Evolutionary conservation across 37 sponge, comb jelly and placozoan species (phyloP).

Genomic region (Cliona cf. orientalis): DNA sequence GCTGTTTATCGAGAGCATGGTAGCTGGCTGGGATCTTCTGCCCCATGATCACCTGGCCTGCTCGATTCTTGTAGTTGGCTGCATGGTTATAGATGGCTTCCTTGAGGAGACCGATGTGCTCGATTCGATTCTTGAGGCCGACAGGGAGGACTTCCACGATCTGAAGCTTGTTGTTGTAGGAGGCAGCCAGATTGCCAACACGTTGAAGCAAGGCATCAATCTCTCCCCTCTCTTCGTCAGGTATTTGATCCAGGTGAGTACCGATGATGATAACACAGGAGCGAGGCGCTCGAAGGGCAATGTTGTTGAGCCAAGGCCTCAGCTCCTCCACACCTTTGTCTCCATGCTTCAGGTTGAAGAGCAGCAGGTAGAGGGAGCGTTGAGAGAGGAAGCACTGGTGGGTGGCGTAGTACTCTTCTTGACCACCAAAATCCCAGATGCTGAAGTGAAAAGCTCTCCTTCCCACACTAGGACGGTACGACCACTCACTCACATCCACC

Average conservation of each 20-base stretch:
- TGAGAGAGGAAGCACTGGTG: conserved; percentile 95
- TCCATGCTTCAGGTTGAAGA: conserved; percentile 82
- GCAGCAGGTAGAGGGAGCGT: conserved; percentile 90
- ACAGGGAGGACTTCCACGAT: conserved; percentile 63
- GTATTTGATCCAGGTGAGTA: conserved; percentile 83
- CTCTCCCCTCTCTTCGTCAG: conserved; percentile 49
- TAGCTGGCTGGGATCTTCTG: conserved; percentile 91
- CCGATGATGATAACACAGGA: conserved; percentile 88
- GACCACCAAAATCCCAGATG: conserved; percentile 98
- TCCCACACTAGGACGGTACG: conserved; percentile 53
- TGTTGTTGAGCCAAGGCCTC: conserved; percentile 92
- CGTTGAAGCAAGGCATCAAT: conserved; percentile 43
- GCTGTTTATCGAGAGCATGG: conserved; percentile 70
- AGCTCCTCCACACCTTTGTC: conserved; percentile 81
- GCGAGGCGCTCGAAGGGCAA: conserved; percentile 81
- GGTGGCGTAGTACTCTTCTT: conserved; percentile 96
- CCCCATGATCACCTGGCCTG: conserved; percentile 75
- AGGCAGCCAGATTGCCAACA: conserved; percentile 42
- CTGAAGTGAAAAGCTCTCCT: conserved; percentile 72
- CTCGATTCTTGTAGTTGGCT: conserved; percentile 43
- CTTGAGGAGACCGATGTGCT: conserved; percentile 76
- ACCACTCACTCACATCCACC: conserved; percentile 91
- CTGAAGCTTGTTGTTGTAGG: conserved; percentile 59
- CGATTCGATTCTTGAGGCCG: conserved; percentile 58
- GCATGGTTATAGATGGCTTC: conserved; percentile 89